Evolutionary conservation across 2,888 invertebrate species (phyloP), one percentile per base, ranked within the genome.

Genomic region (Acleris literana): DNA sequence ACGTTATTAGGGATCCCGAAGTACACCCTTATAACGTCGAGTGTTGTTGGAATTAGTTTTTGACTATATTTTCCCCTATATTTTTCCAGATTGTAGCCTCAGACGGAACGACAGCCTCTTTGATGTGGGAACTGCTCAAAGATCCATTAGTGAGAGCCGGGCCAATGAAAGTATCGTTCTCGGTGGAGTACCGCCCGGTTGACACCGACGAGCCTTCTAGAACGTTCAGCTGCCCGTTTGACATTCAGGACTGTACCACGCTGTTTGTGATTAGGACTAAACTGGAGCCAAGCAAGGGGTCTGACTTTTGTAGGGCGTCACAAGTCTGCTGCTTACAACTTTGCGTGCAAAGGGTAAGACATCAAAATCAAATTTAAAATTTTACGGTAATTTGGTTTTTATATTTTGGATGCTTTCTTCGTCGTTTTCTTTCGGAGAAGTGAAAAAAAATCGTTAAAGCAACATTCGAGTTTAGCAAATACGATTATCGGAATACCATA

Each of bases 301-400:
- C 94, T 29, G 98, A 98, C 81, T 96, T 97, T 79, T 98, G 98
- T 81, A 95, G 98, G 63, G 96, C 97, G 51, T 97, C 97, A 69
- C 96, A 96, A 70, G 96, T 98, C 81, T 98, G 98, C 86, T 96
- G 96, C 86, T 91, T 97, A 77, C 95, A 96, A 82, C 88, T 97
- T 66, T 95, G 94, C 71, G 95, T 97, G 53, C 95, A 94, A 71
- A 94, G 94, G 83, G 93, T 94, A 61, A 78, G 84, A 77, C 3
- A 3, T 39, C 2, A 33, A 20, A 7, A 18, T 29, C 1, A 33
- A 33, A 3, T 2, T 11, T 3, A 13, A 39, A 0, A 11, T 39
- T 39, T 3, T 9, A 39, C 39, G 1, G n/a, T n/a, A n/a, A n/a
- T n/a, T 3, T 13, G 7, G 39, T 39, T 11, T 13, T 39, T 11